Conservation (phyloP, 2,888 invertebrate species). For the Thymelicus sylvestris region DNA sequence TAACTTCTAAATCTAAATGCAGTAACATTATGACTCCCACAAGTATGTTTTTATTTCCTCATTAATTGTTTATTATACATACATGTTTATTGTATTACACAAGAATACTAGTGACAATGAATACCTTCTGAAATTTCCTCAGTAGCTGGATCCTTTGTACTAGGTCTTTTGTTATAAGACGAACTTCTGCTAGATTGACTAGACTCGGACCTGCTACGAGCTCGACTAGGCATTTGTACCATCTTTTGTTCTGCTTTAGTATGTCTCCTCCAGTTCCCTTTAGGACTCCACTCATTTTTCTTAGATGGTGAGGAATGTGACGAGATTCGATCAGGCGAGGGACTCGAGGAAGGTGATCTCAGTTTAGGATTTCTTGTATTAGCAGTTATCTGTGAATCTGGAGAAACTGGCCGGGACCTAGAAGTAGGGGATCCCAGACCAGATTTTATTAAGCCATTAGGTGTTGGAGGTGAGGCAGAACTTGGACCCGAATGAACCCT, state of each 20-base stretch:
- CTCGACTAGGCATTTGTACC: constrained; percentile 58
- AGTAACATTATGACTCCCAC: too few relatives aligned
- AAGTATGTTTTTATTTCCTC: too few relatives aligned
- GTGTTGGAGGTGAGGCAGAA: constrained; percentile 65
- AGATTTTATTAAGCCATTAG: constrained; percentile 63
- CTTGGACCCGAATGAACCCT: constrained; percentile 63
- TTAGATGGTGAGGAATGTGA: constrained; percentile 61
- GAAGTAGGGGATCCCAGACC: constrained; percentile 62
- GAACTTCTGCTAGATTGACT: constrained; percentile 77
- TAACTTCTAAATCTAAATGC: too few relatives aligned
- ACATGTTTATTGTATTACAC: too few relatives aligned
- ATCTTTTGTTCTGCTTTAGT: constrained; percentile 80
- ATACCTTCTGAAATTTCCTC: constrained; percentile 88
- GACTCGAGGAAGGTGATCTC: constrained; percentile 65
- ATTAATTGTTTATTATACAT: too few relatives aligned
- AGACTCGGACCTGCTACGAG: constrained; percentile 73
- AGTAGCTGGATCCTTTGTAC: constrained; percentile 75
- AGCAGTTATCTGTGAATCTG: constrained; percentile 62
- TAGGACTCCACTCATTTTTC: constrained; percentile 71
- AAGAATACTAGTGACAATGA: background rate
- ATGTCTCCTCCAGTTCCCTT: constrained; percentile 74
- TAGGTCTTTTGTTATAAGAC: constrained; percentile 69
- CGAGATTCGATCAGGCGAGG: constrained; percentile 67
- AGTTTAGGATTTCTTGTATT: constrained; percentile 56
- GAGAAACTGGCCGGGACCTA: constrained; percentile 66